These are phyloP conservation scores for Zeuzera pyrina DNA, from an alignment of 2,888 invertebrate genomes.

Conservation along the genomic window DNA sequence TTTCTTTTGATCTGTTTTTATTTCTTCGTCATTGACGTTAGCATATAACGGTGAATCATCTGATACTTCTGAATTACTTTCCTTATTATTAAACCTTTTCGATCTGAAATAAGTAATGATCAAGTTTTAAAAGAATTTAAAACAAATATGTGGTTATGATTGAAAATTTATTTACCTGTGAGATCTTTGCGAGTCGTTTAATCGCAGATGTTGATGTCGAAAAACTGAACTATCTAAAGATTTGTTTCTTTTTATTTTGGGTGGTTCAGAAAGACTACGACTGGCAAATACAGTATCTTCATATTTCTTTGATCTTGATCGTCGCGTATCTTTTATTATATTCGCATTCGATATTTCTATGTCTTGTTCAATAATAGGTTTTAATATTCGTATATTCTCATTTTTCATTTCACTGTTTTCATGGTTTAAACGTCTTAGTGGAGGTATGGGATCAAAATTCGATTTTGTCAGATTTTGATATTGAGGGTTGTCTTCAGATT, in stretches of 20 bases:
- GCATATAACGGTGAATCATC: too few species aligned
- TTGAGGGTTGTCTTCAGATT: slow-evolving; percentile 52
- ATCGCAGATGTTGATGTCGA: slow-evolving; percentile 10
- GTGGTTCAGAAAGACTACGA: slow-evolving; percentile 53
- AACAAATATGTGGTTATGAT: too few species aligned
- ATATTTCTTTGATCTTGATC: slow-evolving; percentile 34
- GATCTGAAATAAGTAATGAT: too few species aligned
- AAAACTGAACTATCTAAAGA: slow-evolving; percentile 18
- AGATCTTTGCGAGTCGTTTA: slow-evolving; percentile 10
- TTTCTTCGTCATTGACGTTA: too few species aligned
- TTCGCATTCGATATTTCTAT: not conserved
- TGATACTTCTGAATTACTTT: too few species aligned
- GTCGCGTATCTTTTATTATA: slow-evolving; percentile 20
- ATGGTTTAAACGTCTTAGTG: slow-evolving; percentile 45
- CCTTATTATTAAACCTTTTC: too few species aligned
- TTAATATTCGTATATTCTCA: slow-evolving; percentile 28
- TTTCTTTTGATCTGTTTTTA: too few species aligned
- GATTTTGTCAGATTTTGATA: slow-evolving; percentile 53
- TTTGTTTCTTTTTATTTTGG: slow-evolving; percentile 29
- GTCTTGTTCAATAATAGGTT: slow-evolving; percentile 45
- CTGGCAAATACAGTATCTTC: slow-evolving; percentile 24
- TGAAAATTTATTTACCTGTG: too few species aligned
- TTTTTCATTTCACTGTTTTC: slow-evolving; percentile 30
- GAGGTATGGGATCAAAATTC: slow-evolving; percentile 41
- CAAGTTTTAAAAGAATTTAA: too few species aligned